Base-by-base conservation (phyloP, 37 sponge, comb jelly and placozoan genomes). In the Cladorhizidae sp. region DNA sequence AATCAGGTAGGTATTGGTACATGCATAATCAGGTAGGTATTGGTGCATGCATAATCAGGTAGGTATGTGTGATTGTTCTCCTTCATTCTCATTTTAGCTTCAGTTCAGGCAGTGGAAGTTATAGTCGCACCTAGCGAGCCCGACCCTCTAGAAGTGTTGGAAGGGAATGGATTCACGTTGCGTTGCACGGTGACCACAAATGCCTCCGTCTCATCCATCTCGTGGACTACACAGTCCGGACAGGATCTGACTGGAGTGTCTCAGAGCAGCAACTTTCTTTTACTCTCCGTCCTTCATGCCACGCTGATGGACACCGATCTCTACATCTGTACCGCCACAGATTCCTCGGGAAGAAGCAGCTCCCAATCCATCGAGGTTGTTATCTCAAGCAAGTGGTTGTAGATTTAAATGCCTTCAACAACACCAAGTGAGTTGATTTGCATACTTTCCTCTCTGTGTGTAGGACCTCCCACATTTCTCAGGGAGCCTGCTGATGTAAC, bases 391-490 rank as follows among this genome's bases (percentile, higher is more conserved):
- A 38, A 73, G 73, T 42, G 62, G 17, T n/a, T n/a, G n/a, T 23
- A 61, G 20, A 61, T 23, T 61, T 61, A n/a, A 21, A 23, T 17
- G 25, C n/a, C 17, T 54, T 20, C 12, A 54, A 20, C 17, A 20
- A 17, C 55, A 54, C 17, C 12, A 12, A 54, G 55, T 54, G 17
- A 26, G 26, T 22, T 17, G 22, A 61, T 61, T 17, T 61, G 20
- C 25, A 11, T 61, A 61, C 11, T 61, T 22, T 17, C 25, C n/a
- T 17, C 25, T 21, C 25, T n/a, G 7, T 22, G 26, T 61, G 26
- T 22, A 61, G 79, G 32, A n/a, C 78, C 64, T 11, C 86, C 86
- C 1, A 43, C 6, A 26, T 41, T 85, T 26, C 5, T 29, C 33
- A 28, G 20, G 11, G 67, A 1, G 43, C 86, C 86, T 3, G 17